phyloP scores from a whole-genome alignment of 2,113 vertebrate genomes.

The Ophthalmotilapia sp. region DNA sequence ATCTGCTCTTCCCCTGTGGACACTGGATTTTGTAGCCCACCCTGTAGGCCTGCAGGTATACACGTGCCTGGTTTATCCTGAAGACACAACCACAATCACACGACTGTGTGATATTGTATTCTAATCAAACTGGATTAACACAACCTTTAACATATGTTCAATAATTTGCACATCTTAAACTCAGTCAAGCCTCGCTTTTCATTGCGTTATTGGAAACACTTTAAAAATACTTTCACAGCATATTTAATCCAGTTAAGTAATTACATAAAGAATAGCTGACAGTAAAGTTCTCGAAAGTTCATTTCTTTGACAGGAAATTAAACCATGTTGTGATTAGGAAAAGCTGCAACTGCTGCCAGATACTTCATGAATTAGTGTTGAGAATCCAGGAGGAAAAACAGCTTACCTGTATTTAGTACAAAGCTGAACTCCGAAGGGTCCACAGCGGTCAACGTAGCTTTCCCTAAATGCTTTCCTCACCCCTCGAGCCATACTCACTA shows the following conservation, averaged over 20 bases:
- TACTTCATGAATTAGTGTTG: background rate
- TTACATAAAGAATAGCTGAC: background rate
- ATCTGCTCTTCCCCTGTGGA: constrained; percentile 50
- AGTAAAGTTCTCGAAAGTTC: background rate
- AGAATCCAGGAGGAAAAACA: background rate
- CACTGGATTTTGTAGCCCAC: constrained; percentile 80
- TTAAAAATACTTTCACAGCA: background rate
- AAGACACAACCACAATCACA: constrained; percentile 3
- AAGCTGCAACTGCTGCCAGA: background rate
- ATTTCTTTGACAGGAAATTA: background rate
- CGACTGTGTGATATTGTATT: background rate
- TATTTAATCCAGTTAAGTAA: background rate
- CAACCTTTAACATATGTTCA: background rate
- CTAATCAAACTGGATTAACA: background rate
- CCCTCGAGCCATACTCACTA: constrained; percentile 73
- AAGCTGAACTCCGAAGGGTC: constrained; percentile 73
- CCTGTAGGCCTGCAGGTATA: constrained; percentile 78
- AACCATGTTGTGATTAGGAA: background rate
- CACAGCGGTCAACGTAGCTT: constrained; percentile 78
- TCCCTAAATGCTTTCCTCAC: constrained; percentile 72
- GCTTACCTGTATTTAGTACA: constrained; percentile 79
- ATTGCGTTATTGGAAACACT: background rate
- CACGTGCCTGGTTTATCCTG: constrained; percentile 78
- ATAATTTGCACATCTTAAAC: background rate
- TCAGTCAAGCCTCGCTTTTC: background rate